Evolutionary conservation across 2,888 invertebrate species (phyloP).

Genomic region (Galeruca laticollis): DNA sequence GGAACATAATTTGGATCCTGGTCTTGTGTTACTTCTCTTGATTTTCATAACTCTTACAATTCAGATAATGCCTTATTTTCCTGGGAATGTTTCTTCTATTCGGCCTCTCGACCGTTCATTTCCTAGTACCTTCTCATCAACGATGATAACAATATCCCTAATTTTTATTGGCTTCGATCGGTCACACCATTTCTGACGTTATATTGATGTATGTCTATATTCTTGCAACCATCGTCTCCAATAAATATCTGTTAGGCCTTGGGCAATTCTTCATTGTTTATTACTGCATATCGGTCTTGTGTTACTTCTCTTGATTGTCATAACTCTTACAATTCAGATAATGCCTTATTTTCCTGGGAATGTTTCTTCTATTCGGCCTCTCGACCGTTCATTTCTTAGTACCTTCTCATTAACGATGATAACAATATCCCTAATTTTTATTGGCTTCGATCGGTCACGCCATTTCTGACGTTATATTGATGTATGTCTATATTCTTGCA

Average conservation of each 20-base stretch:
- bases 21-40: conserved; percentile 21
- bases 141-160: conserved; percentile 22
- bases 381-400: too few species aligned
- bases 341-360: too few species aligned
- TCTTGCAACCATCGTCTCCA: conserved; percentile 54
- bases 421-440: conserved; percentile 22
- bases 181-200: conserved; percentile 64
- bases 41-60: too few species aligned
- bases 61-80: too few species aligned
- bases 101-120: too few species aligned
- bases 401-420: conserved; percentile 24
- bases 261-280: conserved; percentile 12
- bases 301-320: conserved; percentile 13
- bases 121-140: conserved; percentile 23
- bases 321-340: too few species aligned
- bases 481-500: conserved; percentile 61
- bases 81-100: too few species aligned
- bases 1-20: conserved; percentile 28
- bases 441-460: neutral
- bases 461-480: conserved; percentile 64
- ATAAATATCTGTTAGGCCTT: conserved; percentile 6
- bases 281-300: too few species aligned
- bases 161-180: neutral
- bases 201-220: conserved; percentile 53
- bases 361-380: too few species aligned